These are phyloP conservation scores for Proisotoma minuta DNA, from an alignment of 2,888 invertebrate species.

Conservation along the genomic window DNA sequence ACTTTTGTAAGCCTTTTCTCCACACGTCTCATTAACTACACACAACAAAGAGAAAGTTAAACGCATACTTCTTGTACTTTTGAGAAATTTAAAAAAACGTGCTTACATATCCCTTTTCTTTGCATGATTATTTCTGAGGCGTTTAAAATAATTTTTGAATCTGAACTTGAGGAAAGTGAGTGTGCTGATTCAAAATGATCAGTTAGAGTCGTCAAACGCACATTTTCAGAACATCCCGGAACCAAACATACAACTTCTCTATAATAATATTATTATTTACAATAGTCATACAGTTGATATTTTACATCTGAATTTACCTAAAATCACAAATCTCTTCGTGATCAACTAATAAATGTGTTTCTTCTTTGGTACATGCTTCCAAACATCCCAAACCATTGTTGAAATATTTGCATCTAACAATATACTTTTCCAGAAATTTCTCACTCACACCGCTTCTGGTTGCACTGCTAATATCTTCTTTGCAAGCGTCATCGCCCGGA, in stretches of 20 bases:
- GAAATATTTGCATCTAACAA: constrained; percentile 36
- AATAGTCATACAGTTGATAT: not conserved
- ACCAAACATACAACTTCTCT: constrained; percentile 40
- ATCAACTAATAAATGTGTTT: constrained; percentile 30
- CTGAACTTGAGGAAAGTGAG: constrained; percentile 10
- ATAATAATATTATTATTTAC: constrained; percentile 14
- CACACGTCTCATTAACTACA: constrained; percentile 25
- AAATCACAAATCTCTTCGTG: constrained; percentile 40
- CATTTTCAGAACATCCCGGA: constrained; percentile 33
- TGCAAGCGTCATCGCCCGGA: constrained; percentile 34
- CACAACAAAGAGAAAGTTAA: not conserved
- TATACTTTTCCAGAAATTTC: constrained; percentile 38
- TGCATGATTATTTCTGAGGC: constrained; percentile 30
- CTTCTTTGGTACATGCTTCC: constrained; percentile 33
- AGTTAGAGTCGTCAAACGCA: constrained; percentile 21
- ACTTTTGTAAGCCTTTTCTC: constrained; percentile 32
- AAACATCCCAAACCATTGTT: constrained; percentile 31
- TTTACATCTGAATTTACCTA: constrained; percentile 29
- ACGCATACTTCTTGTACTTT: not conserved
- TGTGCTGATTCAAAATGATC: constrained; percentile 31
- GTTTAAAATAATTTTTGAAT: constrained; percentile 20
- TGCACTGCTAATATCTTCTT: constrained; percentile 33
- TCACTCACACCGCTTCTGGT: constrained; percentile 33
- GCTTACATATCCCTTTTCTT: constrained; percentile 9
- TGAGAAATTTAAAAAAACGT: not conserved